Percentiles rank a stretch among this genome's conserved stretches.
Conservation (phyloP, 2,888 invertebrate species). For the Amphipyra tragopoginis region DNA sequence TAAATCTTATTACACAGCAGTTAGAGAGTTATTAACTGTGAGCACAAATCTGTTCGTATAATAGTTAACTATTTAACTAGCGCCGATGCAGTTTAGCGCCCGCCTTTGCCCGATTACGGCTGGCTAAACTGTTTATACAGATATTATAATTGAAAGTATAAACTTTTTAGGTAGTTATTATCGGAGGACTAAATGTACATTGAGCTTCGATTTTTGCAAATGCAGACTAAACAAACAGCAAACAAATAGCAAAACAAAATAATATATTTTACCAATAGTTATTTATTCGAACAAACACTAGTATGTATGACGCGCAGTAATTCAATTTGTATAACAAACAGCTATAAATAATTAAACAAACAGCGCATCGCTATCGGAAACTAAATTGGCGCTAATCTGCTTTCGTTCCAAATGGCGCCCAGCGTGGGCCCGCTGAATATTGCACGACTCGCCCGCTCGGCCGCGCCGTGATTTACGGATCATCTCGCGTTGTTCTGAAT, state of each 20-base stretch:
- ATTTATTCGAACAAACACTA: conserved; percentile 46
- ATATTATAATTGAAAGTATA: not conserved
- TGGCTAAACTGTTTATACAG: conserved; percentile 18
- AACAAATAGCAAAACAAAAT: conserved; percentile 23
- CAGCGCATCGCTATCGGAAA: conserved; percentile 51
- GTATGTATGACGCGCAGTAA: conserved; percentile 41
- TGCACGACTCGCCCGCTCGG: conserved; percentile 52
- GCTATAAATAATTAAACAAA: conserved; percentile 60
- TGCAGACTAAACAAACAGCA: conserved; percentile 4
- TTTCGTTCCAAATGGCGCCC: conserved; percentile 67
- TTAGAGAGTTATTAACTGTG: conserved; percentile 42
- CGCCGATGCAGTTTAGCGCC: conserved; percentile 49
- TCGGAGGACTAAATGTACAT: too few relatives aligned
- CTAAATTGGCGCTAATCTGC: conserved; percentile 66
- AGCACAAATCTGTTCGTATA: conserved; percentile 56
- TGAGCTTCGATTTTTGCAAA: not conserved
- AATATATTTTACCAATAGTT: conserved; percentile 28
- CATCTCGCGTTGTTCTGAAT: conserved; percentile 56
- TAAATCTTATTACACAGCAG: conserved; percentile 36
- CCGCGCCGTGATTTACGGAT: conserved; percentile 60
- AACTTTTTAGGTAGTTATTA: too few relatives aligned
- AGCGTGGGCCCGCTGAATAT: conserved; percentile 61
- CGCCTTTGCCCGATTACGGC: conserved; percentile 6
- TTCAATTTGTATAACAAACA: conserved; percentile 59
- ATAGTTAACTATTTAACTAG: conserved; percentile 60